Conservation (phyloP, 2,888 invertebrate genomes). For the Mythimna impura region DNA sequence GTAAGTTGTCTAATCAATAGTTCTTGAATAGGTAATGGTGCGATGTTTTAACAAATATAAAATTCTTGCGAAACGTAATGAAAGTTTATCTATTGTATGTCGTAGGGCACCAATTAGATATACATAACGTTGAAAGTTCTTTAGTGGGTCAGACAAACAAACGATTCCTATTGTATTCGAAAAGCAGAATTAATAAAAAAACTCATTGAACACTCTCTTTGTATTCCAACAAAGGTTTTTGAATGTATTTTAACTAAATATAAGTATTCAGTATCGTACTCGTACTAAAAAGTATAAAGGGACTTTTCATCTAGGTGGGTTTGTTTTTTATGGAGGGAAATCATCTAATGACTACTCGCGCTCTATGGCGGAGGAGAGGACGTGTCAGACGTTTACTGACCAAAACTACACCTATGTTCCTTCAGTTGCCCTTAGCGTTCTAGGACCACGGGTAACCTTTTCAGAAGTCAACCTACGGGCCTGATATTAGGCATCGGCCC, state of each 20-base stretch:
- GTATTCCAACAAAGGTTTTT: slow-evolving; percentile 33
- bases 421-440: too few relatives aligned
- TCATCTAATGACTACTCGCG: too few relatives aligned
- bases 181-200: slow-evolving; percentile 47
- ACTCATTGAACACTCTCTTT: slow-evolving; percentile 38
- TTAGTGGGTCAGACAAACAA: slow-evolving; percentile 53
- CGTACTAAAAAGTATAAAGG: slow-evolving; percentile 14
- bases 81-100: slow-evolving; percentile 3
- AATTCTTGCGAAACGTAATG: slow-evolving; percentile 31
- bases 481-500: too few relatives aligned
- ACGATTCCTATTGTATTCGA: slow-evolving; percentile 50
- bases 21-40: background rate
- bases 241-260: slow-evolving; percentile 12
- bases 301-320: background rate
- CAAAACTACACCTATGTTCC: too few relatives aligned
- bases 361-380: too few relatives aligned
- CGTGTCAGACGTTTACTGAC: too few relatives aligned
- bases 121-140: slow-evolving; percentile 40
- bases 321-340: too few relatives aligned
- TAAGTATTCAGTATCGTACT: slow-evolving; percentile 10
- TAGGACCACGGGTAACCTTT: too few relatives aligned
- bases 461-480: too few relatives aligned
- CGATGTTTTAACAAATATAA: background rate
- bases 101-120: slow-evolving; percentile 47
- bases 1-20: background rate